Conservation (phyloP, 2,888 invertebrate species). For the Archips crataeganus region DNA sequence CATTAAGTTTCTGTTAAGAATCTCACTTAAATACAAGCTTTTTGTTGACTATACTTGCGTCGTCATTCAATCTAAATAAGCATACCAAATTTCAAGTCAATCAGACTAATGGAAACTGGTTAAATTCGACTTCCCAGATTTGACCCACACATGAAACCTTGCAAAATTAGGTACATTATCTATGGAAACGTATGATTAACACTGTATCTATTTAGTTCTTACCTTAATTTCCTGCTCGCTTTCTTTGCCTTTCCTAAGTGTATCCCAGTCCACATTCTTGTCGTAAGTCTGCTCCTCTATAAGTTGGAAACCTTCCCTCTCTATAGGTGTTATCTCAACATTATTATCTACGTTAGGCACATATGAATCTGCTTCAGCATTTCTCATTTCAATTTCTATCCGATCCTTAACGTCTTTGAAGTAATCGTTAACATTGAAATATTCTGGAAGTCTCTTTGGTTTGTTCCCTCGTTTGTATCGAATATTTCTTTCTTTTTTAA, state of each 20-base stretch:
- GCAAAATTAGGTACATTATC: too few species aligned
- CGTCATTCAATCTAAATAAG: too few species aligned
- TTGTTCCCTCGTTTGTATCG: slow-evolving; percentile 52
- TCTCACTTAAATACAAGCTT: too few species aligned
- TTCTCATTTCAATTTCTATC: slow-evolving; percentile 52
- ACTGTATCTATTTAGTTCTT: too few species aligned
- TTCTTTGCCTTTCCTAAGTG: slow-evolving; percentile 46
- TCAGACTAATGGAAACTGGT: too few species aligned
- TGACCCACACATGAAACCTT: too few species aligned
- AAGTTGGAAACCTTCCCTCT: slow-evolving; percentile 1
- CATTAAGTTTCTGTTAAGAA: too few species aligned
- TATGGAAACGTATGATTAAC: too few species aligned
- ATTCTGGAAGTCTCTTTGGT: slow-evolving; percentile 42
- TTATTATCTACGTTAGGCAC: neutral
- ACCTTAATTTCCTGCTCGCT: slow-evolving; percentile 49
- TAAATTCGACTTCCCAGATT: too few species aligned
- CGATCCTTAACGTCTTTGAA: slow-evolving; percentile 52
- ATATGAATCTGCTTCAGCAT: slow-evolving; percentile 45
- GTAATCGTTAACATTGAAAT: slow-evolving; percentile 56
- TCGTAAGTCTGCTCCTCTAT: neutral
- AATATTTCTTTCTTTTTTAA: slow-evolving; percentile 55
- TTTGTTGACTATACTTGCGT: too few species aligned
- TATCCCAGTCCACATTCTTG: slow-evolving; percentile 49
- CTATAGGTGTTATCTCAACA: neutral
- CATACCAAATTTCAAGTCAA: too few species aligned